phyloP scores from a whole-genome alignment of 2,113 vertebrate species.

The Eublepharis macularius region DNA sequence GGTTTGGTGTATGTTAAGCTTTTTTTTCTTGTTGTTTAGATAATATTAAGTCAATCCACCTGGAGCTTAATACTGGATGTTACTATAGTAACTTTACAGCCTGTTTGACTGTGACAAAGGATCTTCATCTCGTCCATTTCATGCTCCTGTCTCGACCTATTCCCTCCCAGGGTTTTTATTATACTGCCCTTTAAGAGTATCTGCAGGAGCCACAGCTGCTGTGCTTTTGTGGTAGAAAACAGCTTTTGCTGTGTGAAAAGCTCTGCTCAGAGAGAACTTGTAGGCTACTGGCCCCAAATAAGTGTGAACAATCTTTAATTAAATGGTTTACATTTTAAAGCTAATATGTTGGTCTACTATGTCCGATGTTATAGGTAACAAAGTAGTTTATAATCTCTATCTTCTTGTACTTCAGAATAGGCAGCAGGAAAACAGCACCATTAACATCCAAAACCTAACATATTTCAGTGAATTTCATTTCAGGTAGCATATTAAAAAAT shows the following conservation, averaged over 20 bases:
- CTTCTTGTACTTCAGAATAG: conserved; percentile 60
- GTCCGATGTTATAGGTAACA: conserved; percentile 48
- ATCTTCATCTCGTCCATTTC: conserved; percentile 86
- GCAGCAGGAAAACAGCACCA: conserved; percentile 59
- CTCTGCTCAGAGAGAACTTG: conserved; percentile 73
- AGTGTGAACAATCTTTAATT: conserved; percentile 78
- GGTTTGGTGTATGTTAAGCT: conserved; percentile 79
- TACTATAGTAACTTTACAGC: conserved; percentile 91
- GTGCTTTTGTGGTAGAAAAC: conserved; percentile 78
- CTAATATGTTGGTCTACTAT: conserved; percentile 58
- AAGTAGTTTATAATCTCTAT: conserved; percentile 58
- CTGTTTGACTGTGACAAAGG: conserved; percentile 87
- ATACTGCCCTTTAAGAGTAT: conserved; percentile 82
- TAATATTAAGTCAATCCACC: conserved; percentile 87
- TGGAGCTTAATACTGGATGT: conserved; percentile 83
- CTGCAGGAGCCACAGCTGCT: conserved; percentile 83
- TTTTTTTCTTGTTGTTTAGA: conserved; percentile 75
- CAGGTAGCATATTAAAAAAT: conserved; percentile 11
- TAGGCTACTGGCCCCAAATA: conserved; percentile 77
- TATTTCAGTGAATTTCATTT: neutral
- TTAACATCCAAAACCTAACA: conserved; percentile 27
- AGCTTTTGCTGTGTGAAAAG: conserved; percentile 80
- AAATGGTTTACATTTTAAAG: conserved; percentile 74
- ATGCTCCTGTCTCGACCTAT: conserved; percentile 83
- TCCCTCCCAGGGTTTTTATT: conserved; percentile 84